Evolutionary conservation across 2,888 invertebrate genomes (phyloP), one percentile per base, ranked within the genome.

Genomic region (Pherbina coryleti): DNA sequence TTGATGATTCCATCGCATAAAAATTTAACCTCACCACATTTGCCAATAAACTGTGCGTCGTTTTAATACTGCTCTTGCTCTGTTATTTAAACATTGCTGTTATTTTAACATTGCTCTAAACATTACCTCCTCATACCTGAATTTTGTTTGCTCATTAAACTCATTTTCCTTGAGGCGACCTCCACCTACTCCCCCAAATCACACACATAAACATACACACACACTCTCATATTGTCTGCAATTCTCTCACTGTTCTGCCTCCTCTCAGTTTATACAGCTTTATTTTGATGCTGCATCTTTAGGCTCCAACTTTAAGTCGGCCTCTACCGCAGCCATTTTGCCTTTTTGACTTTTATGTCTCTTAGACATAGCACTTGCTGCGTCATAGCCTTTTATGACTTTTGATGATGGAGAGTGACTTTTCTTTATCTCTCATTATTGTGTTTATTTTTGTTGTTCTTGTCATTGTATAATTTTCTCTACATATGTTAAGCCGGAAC

Each of bases 401-500:
- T 44, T 3, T 11, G 14, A 8, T 28, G n/a, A 11, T 25, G 22
- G 4, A 22, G 22, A 60, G n/a, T 60, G 57, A 22, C 11, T 60
- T 60, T 60, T 60, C 25, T 60, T 28, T 25, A 3, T 25, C 57
- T 60, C 57, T 25, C 57, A 25, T 8, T 60, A 5, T 55, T 22
- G 1, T 22, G n/a, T 53, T 14, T 55, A 9, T 25, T 19, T 60
- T 19, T 60, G 25, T 60, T 28, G 9, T 11, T 25, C 25, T 22
- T 11, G 25, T 19, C 49, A 11, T 9, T 69, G 44, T 25, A 51
- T 51, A 28, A 3, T 19, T 28, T 51, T 51, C 66, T 66, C 37
- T 66, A 34, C 66, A 51, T 17, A 69, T 44, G 57, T 37, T 34
- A n/a, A 37, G 60, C 72, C 72, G 72, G 57, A 72, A 72, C 72